These are phyloP conservation scores for Marronus borbonicus DNA, from an alignment of 2,888 invertebrate species.

Conservation along the genomic window DNA sequence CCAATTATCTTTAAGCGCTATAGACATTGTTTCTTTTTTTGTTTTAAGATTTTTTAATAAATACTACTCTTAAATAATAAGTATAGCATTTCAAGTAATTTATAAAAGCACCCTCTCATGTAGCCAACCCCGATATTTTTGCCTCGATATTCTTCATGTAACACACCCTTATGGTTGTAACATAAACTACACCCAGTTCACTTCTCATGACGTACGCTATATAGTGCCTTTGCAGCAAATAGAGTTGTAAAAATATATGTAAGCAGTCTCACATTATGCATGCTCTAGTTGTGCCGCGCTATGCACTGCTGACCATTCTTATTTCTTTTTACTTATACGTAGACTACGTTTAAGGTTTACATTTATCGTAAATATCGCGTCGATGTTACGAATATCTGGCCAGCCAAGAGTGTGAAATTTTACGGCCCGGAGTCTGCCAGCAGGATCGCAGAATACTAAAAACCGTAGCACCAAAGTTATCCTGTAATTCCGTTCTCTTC, in stretches of 20 bases:
- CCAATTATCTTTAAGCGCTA: too few relatives aligned
- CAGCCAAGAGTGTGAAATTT: constrained; percentile 36
- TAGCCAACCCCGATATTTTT: too few relatives aligned
- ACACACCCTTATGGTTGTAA: too few relatives aligned
- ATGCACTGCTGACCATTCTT: constrained; percentile 23
- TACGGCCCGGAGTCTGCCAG: constrained; percentile 31
- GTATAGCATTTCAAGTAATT: too few relatives aligned
- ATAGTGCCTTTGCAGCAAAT: constrained; percentile 25
- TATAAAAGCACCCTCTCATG: too few relatives aligned
- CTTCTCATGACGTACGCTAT: not conserved
- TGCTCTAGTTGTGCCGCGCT: constrained; percentile 26
- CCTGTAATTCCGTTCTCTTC: constrained; percentile 27
- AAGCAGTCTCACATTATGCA: constrained; percentile 32
- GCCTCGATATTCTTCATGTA: too few relatives aligned
- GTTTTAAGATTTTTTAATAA: too few relatives aligned
- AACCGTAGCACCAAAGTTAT: constrained; percentile 34
- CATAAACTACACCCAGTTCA: not conserved
- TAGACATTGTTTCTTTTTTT: too few relatives aligned
- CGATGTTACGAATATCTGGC: constrained; percentile 24
- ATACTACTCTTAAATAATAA: too few relatives aligned
- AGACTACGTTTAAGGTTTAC: constrained; percentile 18
- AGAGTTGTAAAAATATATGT: constrained; percentile 18
- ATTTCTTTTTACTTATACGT: constrained; percentile 3
- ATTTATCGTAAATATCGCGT: constrained; percentile 38
- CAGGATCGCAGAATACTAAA: constrained; percentile 32